Evolutionary conservation across 2,888 invertebrate species (phyloP).

Genomic region (Cantharis nigra): DNA sequence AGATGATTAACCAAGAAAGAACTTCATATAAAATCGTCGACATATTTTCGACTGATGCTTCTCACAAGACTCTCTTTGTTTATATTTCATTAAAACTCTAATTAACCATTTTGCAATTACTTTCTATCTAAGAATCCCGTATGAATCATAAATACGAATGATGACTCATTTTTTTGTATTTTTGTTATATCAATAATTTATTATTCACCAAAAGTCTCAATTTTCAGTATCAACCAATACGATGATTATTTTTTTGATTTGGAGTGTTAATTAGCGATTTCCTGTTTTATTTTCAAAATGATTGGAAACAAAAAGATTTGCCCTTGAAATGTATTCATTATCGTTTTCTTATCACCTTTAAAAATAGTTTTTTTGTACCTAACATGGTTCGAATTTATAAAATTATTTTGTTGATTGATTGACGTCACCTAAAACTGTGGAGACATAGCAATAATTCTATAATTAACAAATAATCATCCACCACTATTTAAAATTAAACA

Average conservation of each 20-base stretch:
- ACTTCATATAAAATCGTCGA: background rate
- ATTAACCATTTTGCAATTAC: background rate
- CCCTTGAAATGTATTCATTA: background rate
- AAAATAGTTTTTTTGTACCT: background rate
- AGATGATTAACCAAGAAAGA: background rate
- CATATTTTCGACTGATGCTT: background rate
- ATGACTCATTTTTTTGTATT: background rate
- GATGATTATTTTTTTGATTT: background rate
- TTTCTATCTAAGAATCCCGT: background rate
- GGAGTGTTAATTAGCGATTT: background rate
- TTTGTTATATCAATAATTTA: background rate
- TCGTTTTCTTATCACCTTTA: background rate
- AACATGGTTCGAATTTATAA: background rate
- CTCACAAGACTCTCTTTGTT: background rate
- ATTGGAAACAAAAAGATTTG: background rate
- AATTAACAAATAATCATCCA: too few relatives aligned
- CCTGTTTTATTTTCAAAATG: background rate
- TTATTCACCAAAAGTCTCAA: background rate
- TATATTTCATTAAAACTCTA: background rate
- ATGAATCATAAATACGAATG: background rate
- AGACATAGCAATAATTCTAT: too few relatives aligned
- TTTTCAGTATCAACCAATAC: background rate
- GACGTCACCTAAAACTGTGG: background rate
- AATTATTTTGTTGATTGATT: background rate
- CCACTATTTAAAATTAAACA: too few relatives aligned